Conservation (phyloP, 1,140 invertebrate genomes). For the Tribolium castaneum region DNA sequence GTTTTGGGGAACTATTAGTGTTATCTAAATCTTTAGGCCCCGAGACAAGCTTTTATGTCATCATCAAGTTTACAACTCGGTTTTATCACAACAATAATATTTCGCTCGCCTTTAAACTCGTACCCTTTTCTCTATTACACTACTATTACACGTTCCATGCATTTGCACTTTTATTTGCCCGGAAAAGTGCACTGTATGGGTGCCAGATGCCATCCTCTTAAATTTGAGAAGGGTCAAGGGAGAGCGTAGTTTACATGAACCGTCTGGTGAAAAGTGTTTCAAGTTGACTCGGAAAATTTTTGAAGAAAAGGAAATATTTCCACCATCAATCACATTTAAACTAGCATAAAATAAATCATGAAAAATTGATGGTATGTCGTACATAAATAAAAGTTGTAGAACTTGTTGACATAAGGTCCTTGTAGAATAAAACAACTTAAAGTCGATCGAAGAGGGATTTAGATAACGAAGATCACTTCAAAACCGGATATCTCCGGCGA, state of each 20-base stretch:
- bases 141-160: slow-evolving; percentile 7
- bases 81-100: too few relatives aligned
- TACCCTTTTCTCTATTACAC: not conserved
- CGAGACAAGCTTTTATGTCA: too few relatives aligned
- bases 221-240: slow-evolving; percentile 11
- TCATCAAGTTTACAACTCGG: too few relatives aligned
- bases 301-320: not conserved
- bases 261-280: not conserved
- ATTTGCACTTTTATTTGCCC: not conserved
- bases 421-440: slow-evolving; percentile 6
- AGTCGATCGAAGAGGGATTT: slow-evolving; percentile 10
- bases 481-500: not conserved
- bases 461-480: slow-evolving; percentile 26
- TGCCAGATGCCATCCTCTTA: not conserved
- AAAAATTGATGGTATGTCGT: not conserved
- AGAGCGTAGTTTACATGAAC: not conserved
- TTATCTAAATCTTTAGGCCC: too few relatives aligned
- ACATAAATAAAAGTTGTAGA: slow-evolving; percentile 25
- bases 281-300: not conserved
- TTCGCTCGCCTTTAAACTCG: not conserved
- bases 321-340: slow-evolving; percentile 20
- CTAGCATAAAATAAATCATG: slow-evolving; percentile 23
- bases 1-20: too few relatives aligned
- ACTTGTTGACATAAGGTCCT: slow-evolving; percentile 31
- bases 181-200: not conserved